These are phyloP conservation scores for Trogon melanurus DNA, from an alignment of 2,113 vertebrate species.

Conservation along the genomic window DNA sequence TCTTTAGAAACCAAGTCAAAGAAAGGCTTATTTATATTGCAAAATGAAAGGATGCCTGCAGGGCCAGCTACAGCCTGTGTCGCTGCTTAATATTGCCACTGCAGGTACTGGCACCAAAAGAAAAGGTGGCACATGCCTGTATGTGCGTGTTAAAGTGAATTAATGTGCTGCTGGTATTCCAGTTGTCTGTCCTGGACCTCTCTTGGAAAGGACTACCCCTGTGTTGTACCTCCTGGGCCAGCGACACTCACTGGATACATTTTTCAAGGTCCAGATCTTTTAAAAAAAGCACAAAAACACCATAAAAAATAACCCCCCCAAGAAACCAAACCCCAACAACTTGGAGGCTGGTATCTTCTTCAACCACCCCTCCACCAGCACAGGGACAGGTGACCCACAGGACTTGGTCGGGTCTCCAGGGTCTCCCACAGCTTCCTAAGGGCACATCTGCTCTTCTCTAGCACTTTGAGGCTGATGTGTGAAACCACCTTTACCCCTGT, in stretches of 20 bases:
- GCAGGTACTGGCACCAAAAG: too few relatives aligned
- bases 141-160: fast-evolving
- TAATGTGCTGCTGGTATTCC: too few relatives aligned
- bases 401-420: too few relatives aligned
- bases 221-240: not conserved
- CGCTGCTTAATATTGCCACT: too few relatives aligned
- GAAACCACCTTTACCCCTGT: not conserved
- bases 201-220: too few relatives aligned
- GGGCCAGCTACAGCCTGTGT: fast-evolving
- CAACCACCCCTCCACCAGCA: too few relatives aligned
- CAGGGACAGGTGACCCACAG: fast-evolving
- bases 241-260: not conserved
- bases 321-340: too few relatives aligned
- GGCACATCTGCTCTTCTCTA: fast-evolving
- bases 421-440: not conserved
- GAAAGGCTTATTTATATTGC: not conserved
- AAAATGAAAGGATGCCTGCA: not conserved
- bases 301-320: too few relatives aligned
- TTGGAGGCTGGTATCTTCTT: too few relatives aligned
- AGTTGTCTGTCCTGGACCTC: not conserved
- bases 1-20: not conserved
- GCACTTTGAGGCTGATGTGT: too few relatives aligned
- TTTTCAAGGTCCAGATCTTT: not conserved
- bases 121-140: too few relatives aligned
- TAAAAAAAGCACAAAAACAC: not conserved